These are phyloP conservation scores for Caranx melampygus DNA, from an alignment of 2,113 vertebrate species.

Conservation along the genomic window DNA sequence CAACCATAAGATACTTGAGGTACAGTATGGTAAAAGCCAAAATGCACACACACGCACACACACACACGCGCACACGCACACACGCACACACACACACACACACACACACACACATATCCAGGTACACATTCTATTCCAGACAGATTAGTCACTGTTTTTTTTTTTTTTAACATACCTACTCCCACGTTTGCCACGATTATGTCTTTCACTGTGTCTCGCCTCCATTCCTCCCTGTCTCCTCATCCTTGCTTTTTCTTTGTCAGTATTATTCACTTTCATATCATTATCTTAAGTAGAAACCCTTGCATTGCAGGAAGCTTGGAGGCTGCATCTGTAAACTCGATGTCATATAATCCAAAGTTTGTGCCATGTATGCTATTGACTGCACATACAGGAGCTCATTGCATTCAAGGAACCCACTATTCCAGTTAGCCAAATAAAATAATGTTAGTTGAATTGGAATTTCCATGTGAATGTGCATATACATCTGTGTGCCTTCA, in stretches of 20 bases:
- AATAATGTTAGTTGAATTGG: background rate
- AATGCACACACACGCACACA: background rate
- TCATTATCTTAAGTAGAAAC: background rate
- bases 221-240: background rate
- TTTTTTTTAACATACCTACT: background rate
- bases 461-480: too few species aligned
- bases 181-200: background rate
- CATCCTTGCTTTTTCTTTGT: background rate
- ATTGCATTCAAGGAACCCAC: background rate
- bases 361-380: background rate
- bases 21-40: too few species aligned
- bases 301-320: background rate
- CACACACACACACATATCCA: background rate
- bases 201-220: background rate
- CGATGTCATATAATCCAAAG: background rate
- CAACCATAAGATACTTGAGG: too few species aligned
- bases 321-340: background rate
- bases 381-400: background rate
- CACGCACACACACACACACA: background rate
- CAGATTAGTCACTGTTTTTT: constrained; percentile 4
- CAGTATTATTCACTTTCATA: background rate
- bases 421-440: background rate
- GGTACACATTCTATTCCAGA: background rate
- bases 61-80: too few species aligned
- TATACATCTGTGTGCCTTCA: too few species aligned